Percentiles rank a stretch among this genome's conserved stretches.
phyloP scores from a whole-genome alignment of 2,888 invertebrate genomes.

The Octonoba sinensis region DNA sequence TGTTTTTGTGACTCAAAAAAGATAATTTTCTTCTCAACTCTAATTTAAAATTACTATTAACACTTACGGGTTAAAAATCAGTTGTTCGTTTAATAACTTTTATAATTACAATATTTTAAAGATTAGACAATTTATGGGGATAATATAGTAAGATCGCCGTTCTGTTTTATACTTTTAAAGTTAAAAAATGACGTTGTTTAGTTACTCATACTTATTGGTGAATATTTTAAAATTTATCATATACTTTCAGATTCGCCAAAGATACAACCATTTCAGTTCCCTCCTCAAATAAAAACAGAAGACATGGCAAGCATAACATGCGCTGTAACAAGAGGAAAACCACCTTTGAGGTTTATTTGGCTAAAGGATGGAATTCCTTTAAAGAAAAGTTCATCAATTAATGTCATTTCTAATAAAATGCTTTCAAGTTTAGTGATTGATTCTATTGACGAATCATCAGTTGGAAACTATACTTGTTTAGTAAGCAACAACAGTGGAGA shows the following conservation, averaged over 20 bases:
- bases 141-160: too few species aligned
- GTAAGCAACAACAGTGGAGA: slow-evolving; percentile 24
- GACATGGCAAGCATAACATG: slow-evolving; percentile 44
- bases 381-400: neutral
- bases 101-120: too few species aligned
- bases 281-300: slow-evolving; percentile 43
- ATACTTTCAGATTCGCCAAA: slow-evolving; percentile 25
- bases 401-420: slow-evolving; percentile 9
- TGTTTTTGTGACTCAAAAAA: too few species aligned
- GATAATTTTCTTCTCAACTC: too few species aligned
- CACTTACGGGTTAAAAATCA: too few species aligned
- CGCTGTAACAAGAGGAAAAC: slow-evolving; percentile 20
- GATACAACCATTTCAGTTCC: slow-evolving; percentile 48
- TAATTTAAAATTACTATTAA: too few species aligned
- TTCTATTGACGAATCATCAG: slow-evolving; percentile 14
- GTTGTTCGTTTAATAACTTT: too few species aligned
- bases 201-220: too few species aligned
- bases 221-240: too few species aligned
- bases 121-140: too few species aligned
- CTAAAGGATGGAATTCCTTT: slow-evolving; percentile 27
- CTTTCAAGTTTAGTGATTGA: slow-evolving; percentile 38
- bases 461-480: slow-evolving; percentile 57
- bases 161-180: too few species aligned
- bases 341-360: slow-evolving; percentile 43
- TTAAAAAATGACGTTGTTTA: too few species aligned